These are phyloP conservation scores for Stenichneumon culpator DNA, from an alignment of 2,888 invertebrate species.

Conservation along the genomic window DNA sequence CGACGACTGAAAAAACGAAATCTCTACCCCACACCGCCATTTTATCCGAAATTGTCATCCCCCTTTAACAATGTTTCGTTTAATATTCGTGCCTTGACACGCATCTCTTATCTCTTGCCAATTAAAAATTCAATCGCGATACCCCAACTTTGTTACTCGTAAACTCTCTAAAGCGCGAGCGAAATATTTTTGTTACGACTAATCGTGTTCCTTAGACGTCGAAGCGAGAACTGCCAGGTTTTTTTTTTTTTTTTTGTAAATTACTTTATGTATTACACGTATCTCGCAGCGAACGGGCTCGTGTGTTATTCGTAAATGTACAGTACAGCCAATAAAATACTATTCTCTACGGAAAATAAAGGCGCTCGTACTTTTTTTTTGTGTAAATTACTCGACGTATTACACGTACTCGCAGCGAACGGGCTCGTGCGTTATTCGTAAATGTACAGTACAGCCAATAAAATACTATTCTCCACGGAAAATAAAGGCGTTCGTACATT, in stretches of 20 bases:
- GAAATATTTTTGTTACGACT: conserved; percentile 39
- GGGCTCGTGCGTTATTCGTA: conserved; percentile 24
- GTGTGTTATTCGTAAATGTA: conserved; percentile 43
- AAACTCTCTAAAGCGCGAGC: not conserved
- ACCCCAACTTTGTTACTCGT: not conserved
- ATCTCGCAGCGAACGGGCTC: not conserved
- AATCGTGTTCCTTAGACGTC: conserved; percentile 40
- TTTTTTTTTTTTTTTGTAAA: conserved; percentile 53
- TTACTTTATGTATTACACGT: conserved; percentile 15
- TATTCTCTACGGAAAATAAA: conserved; percentile 1
- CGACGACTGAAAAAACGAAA: conserved; percentile 70
- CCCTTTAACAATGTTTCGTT: conserved; percentile 28
- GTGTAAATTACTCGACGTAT: conserved; percentile 35
- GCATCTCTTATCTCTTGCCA: not conserved
- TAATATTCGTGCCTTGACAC: conserved; percentile 13
- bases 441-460: conserved; percentile 44
- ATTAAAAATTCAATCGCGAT: conserved; percentile 27
- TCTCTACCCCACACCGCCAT: not conserved
- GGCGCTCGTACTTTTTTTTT: not conserved
- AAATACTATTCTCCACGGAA: conserved; percentile 12
- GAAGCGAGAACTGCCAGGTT: conserved; percentile 52
- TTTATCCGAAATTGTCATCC: not conserved
- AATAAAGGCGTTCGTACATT: not conserved
- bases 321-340: conserved; percentile 37
- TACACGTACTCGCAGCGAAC: not conserved